Conservation (phyloP, 2,888 invertebrate species). For the Agrenia bidenticulata region DNA sequence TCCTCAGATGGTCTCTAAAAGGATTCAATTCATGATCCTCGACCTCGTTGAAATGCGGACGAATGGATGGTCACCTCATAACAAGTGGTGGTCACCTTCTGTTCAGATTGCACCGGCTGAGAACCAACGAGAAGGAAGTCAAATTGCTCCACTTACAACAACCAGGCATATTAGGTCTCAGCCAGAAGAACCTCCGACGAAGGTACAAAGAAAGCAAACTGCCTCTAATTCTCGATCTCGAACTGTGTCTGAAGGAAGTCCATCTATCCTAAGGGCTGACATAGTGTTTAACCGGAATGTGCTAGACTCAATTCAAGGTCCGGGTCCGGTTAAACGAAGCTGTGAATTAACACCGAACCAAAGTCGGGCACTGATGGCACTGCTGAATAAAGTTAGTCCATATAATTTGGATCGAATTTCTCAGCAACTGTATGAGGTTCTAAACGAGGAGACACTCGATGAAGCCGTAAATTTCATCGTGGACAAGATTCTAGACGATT, state of each 20-base stretch:
- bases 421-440: constrained; percentile 34
- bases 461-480: constrained; percentile 42
- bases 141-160: background rate
- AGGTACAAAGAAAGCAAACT: constrained; percentile 2
- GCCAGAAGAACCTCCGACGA: background rate
- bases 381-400: constrained; percentile 49
- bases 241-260: constrained; percentile 14
- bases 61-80: constrained; percentile 50
- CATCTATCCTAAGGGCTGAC: background rate
- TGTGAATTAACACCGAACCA: constrained; percentile 7
- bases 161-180: background rate
- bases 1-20: constrained; percentile 42
- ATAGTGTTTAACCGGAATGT: background rate
- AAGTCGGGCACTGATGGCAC: constrained; percentile 30
- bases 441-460: constrained; percentile 36
- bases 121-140: background rate
- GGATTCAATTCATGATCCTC: constrained; percentile 52
- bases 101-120: constrained; percentile 32
- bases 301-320: background rate
- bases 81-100: constrained; percentile 52
- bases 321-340: background rate
- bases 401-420: constrained; percentile 46
- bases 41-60: constrained; percentile 50
- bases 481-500: constrained; percentile 44
- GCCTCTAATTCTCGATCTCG: background rate